These are phyloP conservation scores for Cetonia aurata DNA, from an alignment of 2,888 invertebrate species.

Conservation along the genomic window DNA sequence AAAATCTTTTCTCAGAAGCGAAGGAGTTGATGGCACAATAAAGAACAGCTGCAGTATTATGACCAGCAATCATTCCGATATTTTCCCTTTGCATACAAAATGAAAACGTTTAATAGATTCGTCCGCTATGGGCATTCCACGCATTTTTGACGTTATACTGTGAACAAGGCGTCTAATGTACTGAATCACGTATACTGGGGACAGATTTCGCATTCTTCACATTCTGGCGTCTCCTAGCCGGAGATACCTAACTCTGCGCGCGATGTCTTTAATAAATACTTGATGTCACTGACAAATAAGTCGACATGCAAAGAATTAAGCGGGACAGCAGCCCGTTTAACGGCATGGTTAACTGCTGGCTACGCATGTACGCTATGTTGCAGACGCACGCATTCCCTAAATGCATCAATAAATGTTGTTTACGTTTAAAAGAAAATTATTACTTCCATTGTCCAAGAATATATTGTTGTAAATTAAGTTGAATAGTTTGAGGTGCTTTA, in stretches of 20 bases:
- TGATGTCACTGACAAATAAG: constrained; percentile 67
- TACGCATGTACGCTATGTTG: no score
- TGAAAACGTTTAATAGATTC: constrained; percentile 59
- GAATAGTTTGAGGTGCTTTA: no score
- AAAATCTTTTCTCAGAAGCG: no score
- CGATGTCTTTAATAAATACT: constrained; percentile 66
- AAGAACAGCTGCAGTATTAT: background rate
- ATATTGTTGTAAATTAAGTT: no score
- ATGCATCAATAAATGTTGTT: no score
- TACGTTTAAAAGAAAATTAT: no score
- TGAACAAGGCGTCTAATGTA: constrained; percentile 50
- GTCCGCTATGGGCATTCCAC: constrained; percentile 58
- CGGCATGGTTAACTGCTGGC: no score
- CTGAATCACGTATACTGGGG: constrained; percentile 44
- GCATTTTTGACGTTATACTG: constrained; percentile 60
- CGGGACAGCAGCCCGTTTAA: background rate
- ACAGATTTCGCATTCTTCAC: constrained; percentile 61
- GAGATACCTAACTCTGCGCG: constrained; percentile 63
- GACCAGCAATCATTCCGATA: background rate
- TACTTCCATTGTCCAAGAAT: no score
- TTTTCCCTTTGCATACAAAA: constrained; percentile 14
- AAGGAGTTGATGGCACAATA: no score
- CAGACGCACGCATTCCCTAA: no score
- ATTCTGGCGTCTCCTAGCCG: constrained; percentile 60
- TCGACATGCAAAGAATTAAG: constrained; percentile 33